These are phyloP conservation scores for Argyrosomus regius DNA, from an alignment of 2,797 vertebrate species.

Conservation along the genomic window DNA sequence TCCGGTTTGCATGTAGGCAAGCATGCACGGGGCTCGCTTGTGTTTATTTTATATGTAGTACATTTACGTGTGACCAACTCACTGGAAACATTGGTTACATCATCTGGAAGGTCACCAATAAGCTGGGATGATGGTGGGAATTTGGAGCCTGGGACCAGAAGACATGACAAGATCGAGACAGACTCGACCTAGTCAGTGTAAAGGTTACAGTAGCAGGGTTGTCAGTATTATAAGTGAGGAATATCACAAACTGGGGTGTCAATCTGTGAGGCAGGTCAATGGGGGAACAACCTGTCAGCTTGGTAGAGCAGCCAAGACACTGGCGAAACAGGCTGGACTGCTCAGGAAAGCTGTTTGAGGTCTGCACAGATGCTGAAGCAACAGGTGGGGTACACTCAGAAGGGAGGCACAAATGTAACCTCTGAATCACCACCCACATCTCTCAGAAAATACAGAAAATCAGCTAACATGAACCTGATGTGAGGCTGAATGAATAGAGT, in stretches of 20 bases:
- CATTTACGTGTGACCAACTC: too few relatives aligned
- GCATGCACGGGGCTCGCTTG: too few relatives aligned
- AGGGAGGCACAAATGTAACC: not conserved
- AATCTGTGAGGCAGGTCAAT: not conserved
- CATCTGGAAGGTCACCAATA: not conserved
- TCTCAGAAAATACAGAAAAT: not conserved
- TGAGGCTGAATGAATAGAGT: not conserved
- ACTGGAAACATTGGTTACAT: not conserved
- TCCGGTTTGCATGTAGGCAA: too few relatives aligned
- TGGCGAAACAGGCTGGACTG: not conserved
- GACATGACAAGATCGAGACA: not conserved
- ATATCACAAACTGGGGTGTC: not conserved
- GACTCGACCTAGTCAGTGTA: not conserved
- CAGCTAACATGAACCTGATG: not conserved
- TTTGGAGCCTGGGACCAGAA: not conserved
- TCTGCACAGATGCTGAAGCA: slow-evolving; percentile 2
- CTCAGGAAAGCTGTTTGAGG: not conserved
- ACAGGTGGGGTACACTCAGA: slow-evolving; percentile 6
- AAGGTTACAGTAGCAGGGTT: not conserved
- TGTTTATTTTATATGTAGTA: too few relatives aligned
- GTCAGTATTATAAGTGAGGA: not conserved
- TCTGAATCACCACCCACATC: not conserved
- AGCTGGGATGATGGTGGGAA: not conserved
- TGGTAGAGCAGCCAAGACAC: not conserved
- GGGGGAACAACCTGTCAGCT: not conserved